phyloP scores from a whole-genome alignment of 2,797 vertebrate genomes.

The Gymnothorax javanicus region DNA sequence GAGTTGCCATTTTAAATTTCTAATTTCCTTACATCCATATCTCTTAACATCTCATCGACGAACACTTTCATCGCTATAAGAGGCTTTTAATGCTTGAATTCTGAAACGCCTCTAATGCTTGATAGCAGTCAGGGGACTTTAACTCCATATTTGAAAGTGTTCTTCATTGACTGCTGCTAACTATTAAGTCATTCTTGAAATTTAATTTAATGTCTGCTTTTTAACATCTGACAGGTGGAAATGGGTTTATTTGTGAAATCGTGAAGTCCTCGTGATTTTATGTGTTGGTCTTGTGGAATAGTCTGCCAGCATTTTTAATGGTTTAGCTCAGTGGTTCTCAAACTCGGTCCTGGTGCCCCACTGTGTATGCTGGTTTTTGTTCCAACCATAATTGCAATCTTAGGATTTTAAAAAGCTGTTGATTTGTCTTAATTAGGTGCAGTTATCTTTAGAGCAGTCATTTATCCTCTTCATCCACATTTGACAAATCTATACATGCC shows the following conservation, averaged over 20 bases:
- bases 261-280: constrained; percentile 84
- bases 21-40: constrained; percentile 83
- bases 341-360: too few relatives aligned
- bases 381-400: too few relatives aligned
- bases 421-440: too few relatives aligned
- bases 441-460: too few relatives aligned
- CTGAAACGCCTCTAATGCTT: constrained; percentile 88
- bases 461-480: too few relatives aligned
- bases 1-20: constrained; percentile 68
- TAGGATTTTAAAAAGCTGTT: too few relatives aligned
- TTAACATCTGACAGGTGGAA: constrained; percentile 83
- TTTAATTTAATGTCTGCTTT: constrained; percentile 81
- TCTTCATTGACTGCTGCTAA: constrained; percentile 91
- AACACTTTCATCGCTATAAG: constrained; percentile 85
- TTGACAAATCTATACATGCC: too few relatives aligned
- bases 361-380: too few relatives aligned
- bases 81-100: constrained; percentile 87
- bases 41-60: constrained; percentile 95
- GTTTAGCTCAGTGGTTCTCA: too few relatives aligned
- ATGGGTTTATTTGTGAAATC: constrained; percentile 84
- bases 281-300: constrained; percentile 81
- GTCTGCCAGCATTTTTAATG: constrained; percentile 80
- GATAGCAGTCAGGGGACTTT: constrained; percentile 86
- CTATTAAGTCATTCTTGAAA: constrained; percentile 79
- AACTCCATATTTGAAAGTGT: constrained; percentile 55